phyloP scores from a whole-genome alignment of 1,140 invertebrate genomes.

The Bombus terrestris region DNA sequence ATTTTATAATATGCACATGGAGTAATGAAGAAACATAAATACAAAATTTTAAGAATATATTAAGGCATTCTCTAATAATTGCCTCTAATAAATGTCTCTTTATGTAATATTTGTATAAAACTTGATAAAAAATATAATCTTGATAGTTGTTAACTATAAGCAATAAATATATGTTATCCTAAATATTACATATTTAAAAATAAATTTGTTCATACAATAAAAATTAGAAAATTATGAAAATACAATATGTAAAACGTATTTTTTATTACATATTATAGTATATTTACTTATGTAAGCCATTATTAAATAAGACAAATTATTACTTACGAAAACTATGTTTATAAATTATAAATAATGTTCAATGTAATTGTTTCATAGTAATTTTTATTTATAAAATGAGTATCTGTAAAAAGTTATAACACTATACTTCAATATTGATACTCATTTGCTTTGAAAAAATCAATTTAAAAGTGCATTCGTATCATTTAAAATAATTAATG shows the following conservation, averaged over 20 bases:
- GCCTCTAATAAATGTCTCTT: neutral
- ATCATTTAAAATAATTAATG: neutral
- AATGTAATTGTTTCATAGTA: neutral
- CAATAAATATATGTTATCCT: neutral
- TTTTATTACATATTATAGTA: neutral
- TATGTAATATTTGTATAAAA: neutral
- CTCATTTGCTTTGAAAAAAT: neutral
- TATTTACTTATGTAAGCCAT: neutral
- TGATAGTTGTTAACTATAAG: neutral
- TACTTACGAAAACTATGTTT: neutral
- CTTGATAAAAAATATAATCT: neutral
- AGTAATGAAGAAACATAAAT: neutral
- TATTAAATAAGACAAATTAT: neutral
- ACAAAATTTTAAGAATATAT: neutral
- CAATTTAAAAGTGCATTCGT: neutral
- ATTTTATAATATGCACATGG: neutral
- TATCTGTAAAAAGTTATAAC: neutral
- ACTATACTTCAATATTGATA: neutral
- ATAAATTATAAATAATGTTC: neutral
- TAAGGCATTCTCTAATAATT: neutral
- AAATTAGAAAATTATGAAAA: neutral
- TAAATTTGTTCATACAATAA: neutral
- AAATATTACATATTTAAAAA: neutral
- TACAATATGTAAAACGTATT: neutral
- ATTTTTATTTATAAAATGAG: neutral